Evolutionary conservation across 1,140 invertebrate genomes (phyloP), one percentile per base, ranked within the genome.

Genomic region (Bombus ignitus): DNA sequence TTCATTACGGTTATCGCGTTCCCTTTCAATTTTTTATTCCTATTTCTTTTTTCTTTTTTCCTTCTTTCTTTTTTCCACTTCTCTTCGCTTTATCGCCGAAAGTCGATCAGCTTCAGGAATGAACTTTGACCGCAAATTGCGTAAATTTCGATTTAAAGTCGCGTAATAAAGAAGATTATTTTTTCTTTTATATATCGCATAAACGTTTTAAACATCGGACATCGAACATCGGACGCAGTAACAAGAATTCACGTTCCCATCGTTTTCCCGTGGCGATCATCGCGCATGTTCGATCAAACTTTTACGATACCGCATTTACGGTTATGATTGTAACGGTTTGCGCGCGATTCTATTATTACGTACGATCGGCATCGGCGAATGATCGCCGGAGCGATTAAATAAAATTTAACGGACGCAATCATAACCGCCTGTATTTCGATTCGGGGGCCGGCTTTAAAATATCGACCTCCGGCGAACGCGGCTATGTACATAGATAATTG

Each of bases 331-430:
- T 78, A 83, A 84, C 75, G 62, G 62, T 68, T 53, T 65, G 57
- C 12, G 32, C 47, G 25, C 37, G 53, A n/a, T 72, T 44, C 66
- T 80, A 84, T 79, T 84, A 84, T 79, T 84, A 71, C 68, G 6
- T n/a, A 79, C n/a, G 83, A 47, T 5, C 37, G 47, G 32, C 65
- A 35, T 78, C 18, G 35, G 25, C 62, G 62, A 44, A 74, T 57
- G 37, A 79, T 59, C 82, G 75, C 10, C 82, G 39, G 9, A 4
- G 25, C 76, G 76, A 84, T 84, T 84, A 84, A 84, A 84, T 80
- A 84, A 84, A 84, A 84, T 84, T 84, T 79, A 79, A 84, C 66
- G 66, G 25, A 2, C 83, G 76, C 76, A 62, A 84, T 80, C 76
- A 72, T 80, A 72, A 59, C 66, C 66, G 76, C 35, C 68, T 37